Percentiles rank a stretch among this genome's conserved stretches.
phyloP scores from a whole-genome alignment of 2,797 vertebrate species.

The Chiroxiphia lanceolata region DNA sequence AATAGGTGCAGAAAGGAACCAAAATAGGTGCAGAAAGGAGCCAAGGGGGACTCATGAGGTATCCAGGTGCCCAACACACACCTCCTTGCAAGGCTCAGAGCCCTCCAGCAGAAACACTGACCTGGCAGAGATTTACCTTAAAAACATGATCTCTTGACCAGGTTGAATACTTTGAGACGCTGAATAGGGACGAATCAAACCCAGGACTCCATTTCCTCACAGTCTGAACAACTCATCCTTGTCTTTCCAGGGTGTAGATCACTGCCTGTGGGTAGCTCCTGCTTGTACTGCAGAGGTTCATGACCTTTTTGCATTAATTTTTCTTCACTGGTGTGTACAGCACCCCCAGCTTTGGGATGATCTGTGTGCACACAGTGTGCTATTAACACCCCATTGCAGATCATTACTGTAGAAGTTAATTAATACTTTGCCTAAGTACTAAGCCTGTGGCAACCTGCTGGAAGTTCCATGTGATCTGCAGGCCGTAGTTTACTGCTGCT shows the following conservation, averaged over 20 bases:
- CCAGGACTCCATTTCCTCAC: not conserved
- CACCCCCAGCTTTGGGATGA: not conserved
- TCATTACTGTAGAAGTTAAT: conserved; percentile 30
- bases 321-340: not conserved
- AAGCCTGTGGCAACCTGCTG: conserved; percentile 26
- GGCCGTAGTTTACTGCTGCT: not conserved
- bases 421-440: conserved; percentile 30
- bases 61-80: not conserved
- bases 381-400: not conserved
- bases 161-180: not conserved
- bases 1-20: not conserved
- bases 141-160: not conserved
- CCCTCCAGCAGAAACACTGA: not conserved
- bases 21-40: not conserved
- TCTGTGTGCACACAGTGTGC: not conserved
- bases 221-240: not conserved
- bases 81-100: not conserved
- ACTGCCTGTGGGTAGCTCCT: not conserved
- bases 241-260: not conserved
- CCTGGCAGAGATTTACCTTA: not conserved
- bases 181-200: not conserved
- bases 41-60: not conserved
- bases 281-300: not conserved
- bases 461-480: not conserved
- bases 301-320: not conserved